Percentiles rank a stretch among this genome's conserved stretches.
phyloP scores from a whole-genome alignment of 2,797 vertebrate genomes.

The Enteromius afrohamiltoni region DNA sequence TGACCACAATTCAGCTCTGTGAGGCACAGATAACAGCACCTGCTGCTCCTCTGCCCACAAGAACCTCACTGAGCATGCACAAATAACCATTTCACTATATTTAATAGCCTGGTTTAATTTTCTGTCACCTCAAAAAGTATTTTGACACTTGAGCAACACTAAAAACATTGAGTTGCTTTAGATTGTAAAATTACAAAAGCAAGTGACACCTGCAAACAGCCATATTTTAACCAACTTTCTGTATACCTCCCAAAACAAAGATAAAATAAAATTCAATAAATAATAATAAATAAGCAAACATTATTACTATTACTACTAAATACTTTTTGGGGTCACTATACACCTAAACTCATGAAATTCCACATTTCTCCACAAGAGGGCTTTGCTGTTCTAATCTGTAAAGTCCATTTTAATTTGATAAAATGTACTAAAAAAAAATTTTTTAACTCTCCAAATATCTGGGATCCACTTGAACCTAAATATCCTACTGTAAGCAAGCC shows the following conservation, averaged over 20 bases:
- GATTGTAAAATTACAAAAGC: background rate
- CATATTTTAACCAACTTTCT: background rate
- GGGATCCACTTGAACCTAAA: too few relatives aligned
- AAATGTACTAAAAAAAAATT: too few relatives aligned
- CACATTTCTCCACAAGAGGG: constrained; percentile 25
- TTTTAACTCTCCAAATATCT: too few relatives aligned
- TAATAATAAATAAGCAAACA: background rate
- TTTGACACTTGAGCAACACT: background rate
- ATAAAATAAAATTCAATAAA: background rate
- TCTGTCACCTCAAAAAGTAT: background rate
- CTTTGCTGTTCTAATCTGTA: background rate
- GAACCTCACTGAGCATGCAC: constrained; percentile 27
- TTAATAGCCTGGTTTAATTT: constrained; percentile 6
- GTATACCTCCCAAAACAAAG: too few relatives aligned
- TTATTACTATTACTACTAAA: background rate
- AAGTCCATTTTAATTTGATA: background rate
- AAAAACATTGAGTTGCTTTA: background rate
- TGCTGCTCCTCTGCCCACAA: constrained; percentile 47
- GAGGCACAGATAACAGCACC: constrained; percentile 63
- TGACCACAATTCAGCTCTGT: constrained; percentile 49
- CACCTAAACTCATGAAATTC: background rate
- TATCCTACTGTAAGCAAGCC: too few relatives aligned
- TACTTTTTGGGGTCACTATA: background rate
- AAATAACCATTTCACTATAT: constrained; percentile 17
- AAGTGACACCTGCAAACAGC: background rate